Evolutionary conservation across 2,113 vertebrate species (phyloP), one percentile per base, ranked within the genome.

Genomic region (Ibidorhyncha struthersii): DNA sequence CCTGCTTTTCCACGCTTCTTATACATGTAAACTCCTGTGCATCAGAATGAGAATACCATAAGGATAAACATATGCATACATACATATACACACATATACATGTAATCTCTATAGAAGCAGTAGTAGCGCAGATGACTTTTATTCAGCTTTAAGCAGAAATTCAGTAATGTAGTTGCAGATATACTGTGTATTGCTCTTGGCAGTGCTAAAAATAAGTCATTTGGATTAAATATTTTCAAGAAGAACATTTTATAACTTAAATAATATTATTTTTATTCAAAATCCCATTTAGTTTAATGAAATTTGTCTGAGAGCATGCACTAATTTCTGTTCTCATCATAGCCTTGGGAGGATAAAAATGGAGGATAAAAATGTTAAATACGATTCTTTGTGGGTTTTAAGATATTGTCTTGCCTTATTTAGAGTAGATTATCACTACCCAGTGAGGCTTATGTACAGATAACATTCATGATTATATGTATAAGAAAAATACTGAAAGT

Each of bases 251-350:
- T 97, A 86, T 95, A 96, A 92, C 36, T 96, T 89, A 89, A 96
- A 78, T 92, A 91, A 87, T 96, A 95, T 86, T 97, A 93, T 96
- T 97, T 87, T 96, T 91, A 95, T 89, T 89, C 38, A 79, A 87
- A 25, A 72, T 77, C 63, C 58, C 74, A 56, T 95, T 97, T 94
- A 45, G 36, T 93, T 94, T 92, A 96, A 93, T 93, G 50, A 20
- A 97, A 72, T 93, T 97, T 95, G 12, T 93, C 76, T 87, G 89
- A 96, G 50, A 93, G 52, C 47, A 58, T 65, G 63, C 45, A 77
- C 82, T 96, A 88, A 96, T 94, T 95, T 95, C 91, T 78, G 50
- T 85, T 76, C 47, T 86, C 14, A 87, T 69, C 55, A 89, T 73
- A 90, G 65, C 58, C 79, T 87, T 90, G 36, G 66, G 30, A 95